Evolutionary conservation across 2,113 vertebrate genomes (phyloP).

Genomic region (Phocoena sinus): DNA sequence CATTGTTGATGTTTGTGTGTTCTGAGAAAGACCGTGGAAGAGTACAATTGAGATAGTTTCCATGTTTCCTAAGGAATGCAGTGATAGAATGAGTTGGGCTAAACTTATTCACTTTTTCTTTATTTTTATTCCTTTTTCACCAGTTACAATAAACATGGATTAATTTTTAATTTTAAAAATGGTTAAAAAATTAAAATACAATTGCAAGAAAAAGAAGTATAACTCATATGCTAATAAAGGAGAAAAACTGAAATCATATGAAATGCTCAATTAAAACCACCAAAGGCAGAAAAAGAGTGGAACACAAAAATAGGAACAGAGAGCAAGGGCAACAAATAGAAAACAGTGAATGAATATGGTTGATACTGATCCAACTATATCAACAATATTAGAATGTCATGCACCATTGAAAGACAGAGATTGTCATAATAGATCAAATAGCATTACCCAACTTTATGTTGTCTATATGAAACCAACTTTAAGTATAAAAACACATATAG

Average conservation of each 20-base stretch:
- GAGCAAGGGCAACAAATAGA: background rate
- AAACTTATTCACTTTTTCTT: background rate
- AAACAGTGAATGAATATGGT: background rate
- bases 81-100: background rate
- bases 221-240: background rate
- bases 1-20: background rate
- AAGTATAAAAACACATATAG: background rate
- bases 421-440: background rate
- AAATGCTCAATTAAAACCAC: background rate
- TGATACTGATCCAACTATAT: background rate
- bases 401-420: background rate
- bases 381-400: background rate
- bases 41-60: background rate
- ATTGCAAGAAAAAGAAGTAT: background rate
- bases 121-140: background rate
- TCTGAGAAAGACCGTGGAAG: background rate
- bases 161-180: background rate
- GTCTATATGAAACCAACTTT: background rate
- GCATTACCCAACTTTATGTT: background rate
- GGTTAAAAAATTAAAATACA: background rate
- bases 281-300: background rate
- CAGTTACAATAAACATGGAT: background rate
- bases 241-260: background rate
- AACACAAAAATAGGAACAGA: background rate
- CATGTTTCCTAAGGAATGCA: background rate